Evolutionary conservation across 2,888 invertebrate genomes (phyloP), one percentile per base, ranked within the genome.

Genomic region (Apodemia hepburni): DNA sequence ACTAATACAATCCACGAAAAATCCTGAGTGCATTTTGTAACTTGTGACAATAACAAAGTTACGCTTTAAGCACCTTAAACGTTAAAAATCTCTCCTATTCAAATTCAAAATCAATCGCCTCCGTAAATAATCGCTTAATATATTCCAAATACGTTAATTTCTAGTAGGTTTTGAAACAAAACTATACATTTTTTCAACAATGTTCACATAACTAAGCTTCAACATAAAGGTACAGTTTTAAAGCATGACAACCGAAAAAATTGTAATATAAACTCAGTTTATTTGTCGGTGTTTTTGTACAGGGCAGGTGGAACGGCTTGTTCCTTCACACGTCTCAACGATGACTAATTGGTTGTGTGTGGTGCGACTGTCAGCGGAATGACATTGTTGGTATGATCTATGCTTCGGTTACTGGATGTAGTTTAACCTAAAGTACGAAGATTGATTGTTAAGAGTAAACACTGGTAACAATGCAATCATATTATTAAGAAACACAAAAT

Each of bases 231-330:
- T 61, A 59, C 64, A 65, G 69, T 64, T 69, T 38, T 71, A 58
- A 71, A 66, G 61, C 68, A 61, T 59, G 81, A 84, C 86, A 84
- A 67, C 73, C 82, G 81, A 74, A 75, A 81, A n/a, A 78, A 74
- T 71, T 71, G 70, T 66, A 69, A 74, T 79, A 76, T 77, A 77
- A 78, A 76, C 71, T 38, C 65, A 67, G 51, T 61, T 22, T 57
- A 27, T 61, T 42, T 61, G 57, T 61, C 57, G 57, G 57, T 27
- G 61, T 51, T 60, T 64, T 62, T 60, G 62, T 51, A 69, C 65
- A 73, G 73, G 74, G 82, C 87, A 87, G 86, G 87, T 87, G 87
- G 77, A 80, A 75, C 73, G 73, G 73, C 65, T 66, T 68, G 74
- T 70, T 70, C 71, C 75, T 78, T 81, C 74, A 77, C 76, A 75